A percentile compares a stretch with the other conserved stretches of the same genome.
Evolutionary conservation across 2,113 vertebrate species (phyloP).

Genomic region (Arvicanthis niloticus): DNA sequence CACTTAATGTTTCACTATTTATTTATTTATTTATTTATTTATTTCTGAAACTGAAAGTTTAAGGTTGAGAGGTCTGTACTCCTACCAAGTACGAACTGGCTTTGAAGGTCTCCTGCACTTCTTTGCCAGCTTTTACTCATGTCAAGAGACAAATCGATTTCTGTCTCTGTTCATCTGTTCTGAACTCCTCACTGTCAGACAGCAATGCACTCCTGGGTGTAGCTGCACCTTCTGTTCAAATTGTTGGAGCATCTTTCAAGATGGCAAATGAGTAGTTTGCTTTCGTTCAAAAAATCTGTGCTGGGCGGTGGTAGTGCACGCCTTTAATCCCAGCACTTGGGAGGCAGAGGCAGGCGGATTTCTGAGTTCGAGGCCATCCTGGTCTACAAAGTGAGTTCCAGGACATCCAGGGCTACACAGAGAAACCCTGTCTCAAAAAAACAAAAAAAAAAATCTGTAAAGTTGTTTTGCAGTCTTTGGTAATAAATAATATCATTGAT

Average conservation of each 20-base stretch:
- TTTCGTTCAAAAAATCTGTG: neutral
- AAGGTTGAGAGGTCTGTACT: neutral
- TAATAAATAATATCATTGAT: neutral
- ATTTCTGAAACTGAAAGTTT: neutral
- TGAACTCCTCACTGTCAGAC: neutral
- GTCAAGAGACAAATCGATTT: neutral
- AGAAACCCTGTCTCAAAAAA: too few species aligned
- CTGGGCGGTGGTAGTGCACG: too few species aligned
- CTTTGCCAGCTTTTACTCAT: neutral
- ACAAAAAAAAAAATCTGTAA: neutral
- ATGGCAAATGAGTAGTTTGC: neutral
- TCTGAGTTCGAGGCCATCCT: too few species aligned
- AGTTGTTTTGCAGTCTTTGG: neutral
- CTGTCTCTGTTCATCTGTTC: neutral
- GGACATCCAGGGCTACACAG: too few species aligned
- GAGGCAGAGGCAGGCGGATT: too few species aligned
- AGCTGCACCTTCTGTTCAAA: neutral
- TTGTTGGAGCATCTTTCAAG: neutral
- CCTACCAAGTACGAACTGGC: neutral
- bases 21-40: too few species aligned
- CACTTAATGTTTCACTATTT: neutral
- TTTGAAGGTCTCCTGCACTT: neutral
- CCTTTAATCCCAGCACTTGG: too few species aligned
- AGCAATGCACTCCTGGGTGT: neutral
- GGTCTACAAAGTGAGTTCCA: too few species aligned